Base-by-base conservation (phyloP, 2,113 vertebrate species). In the Rhipidura dahli region DNA sequence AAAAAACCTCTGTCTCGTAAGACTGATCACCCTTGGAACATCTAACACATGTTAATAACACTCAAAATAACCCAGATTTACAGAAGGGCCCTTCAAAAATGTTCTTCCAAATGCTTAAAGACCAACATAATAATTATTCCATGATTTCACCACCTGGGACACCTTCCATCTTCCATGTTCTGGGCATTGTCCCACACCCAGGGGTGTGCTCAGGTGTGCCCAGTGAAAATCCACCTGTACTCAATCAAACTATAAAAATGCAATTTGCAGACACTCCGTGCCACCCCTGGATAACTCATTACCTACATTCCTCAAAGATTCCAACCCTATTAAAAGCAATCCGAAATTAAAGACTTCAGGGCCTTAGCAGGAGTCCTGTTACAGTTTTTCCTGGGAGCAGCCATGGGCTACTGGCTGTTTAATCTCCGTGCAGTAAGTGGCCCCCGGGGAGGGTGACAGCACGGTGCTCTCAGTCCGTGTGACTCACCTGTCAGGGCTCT, bases 11-110 rank as follows among this genome's bases (percentile, higher is more conserved):
- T 80, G 60, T 83, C 61, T 77, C 64, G 6, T 8, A 47, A 81
- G 60, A 51, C 63, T 86, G 76, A 78, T 96, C 79, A 90, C 85
- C 49, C 84, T 70, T 54, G 33, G 83, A 93, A 78, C 16, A 37
- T 95, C 63, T 60, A 84, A 61, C 82, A 83, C 9, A 33, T 89
- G 40, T 51, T 95, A 81, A 87, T 20, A 57, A 57, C 42, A 20
- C 64, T 89, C 89, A 92, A 94, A 97, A 92, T 45, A 90, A 91
- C 65, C 42, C 53, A 70, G 71, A 54, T 61, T 92, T 93, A 66
- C 65, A 91, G 69, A 94, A 91, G 73, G 35, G 54, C 35, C 56
- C 68, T 95, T 96, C 71, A 96, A 77, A 95, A 86, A 51, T 47
- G 35, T 47, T 45, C 5, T n/a, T 60, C 57, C 16, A 75, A 68